Evolutionary conservation across 53 echinoderm and acorn worm genomes (phyloP).

Genomic region (Echinarachnius parma): DNA sequence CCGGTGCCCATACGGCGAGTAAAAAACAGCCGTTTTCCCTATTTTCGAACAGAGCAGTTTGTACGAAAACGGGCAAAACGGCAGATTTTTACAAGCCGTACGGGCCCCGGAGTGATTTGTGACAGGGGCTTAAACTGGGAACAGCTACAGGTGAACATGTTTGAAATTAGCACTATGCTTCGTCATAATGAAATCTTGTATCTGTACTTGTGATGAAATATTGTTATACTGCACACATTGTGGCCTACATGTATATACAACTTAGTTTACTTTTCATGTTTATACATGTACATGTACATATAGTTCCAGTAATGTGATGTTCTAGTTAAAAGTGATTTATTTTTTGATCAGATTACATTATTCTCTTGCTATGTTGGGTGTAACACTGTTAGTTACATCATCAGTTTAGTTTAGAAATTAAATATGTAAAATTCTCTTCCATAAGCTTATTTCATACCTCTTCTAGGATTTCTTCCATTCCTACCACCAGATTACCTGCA

Average conservation of each 20-base stretch:
- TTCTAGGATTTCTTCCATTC: conserved; percentile 4
- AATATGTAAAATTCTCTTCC: conserved; percentile 3
- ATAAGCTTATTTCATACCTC: conserved; percentile 4
- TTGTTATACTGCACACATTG: conserved; percentile 4
- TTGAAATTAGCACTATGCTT: conserved; percentile 6
- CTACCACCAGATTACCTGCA: conserved; percentile 4
- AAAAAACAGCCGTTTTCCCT: conserved; percentile 4
- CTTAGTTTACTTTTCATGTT: conserved; percentile 3
- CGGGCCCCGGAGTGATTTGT: too few species aligned
- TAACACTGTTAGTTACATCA: conserved; percentile 4
- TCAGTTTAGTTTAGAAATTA: background rate
- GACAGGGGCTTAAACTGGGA: background rate
- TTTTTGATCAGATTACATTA: background rate
- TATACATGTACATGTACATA: background rate
- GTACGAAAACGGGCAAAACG: too few species aligned
- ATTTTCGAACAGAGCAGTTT: too few species aligned
- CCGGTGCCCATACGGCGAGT: conserved; percentile 1
- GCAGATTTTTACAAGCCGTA: too few species aligned
- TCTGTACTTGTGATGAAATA: conserved; percentile 3
- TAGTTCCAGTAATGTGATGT: conserved; percentile 4
- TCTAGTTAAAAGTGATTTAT: conserved; percentile 3
- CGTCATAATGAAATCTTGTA: conserved; percentile 7
- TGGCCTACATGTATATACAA: conserved; percentile 4
- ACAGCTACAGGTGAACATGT: conserved; percentile 6
- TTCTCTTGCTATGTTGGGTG: conserved; percentile 4